Percentiles rank a stretch among this genome's conserved stretches.
Evolutionary conservation across 1,140 invertebrate genomes (phyloP).

Genomic region (Chymomyza costata): DNA sequence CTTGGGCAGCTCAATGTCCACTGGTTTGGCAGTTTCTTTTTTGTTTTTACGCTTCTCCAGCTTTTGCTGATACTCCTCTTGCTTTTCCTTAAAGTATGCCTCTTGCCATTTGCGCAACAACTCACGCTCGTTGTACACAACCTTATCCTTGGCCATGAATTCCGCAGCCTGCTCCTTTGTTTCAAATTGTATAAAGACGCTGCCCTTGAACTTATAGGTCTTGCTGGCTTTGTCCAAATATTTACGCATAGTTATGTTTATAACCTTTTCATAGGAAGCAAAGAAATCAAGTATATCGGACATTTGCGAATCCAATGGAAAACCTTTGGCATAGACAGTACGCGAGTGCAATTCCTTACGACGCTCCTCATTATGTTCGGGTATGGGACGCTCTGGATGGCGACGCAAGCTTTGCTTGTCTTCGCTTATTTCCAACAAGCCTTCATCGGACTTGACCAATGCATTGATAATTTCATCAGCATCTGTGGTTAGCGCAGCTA

Average conservation of each 20-base stretch:
- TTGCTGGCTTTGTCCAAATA: conserved; percentile 82
- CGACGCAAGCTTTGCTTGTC: conserved; percentile 89
- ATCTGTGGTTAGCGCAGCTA: conserved; percentile 85
- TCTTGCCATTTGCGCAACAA: conserved; percentile 84
- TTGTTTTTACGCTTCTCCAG: conserved; percentile 77
- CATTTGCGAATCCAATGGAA: conserved; percentile 83
- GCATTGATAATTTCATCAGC: conserved; percentile 83
- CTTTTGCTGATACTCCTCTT: conserved; percentile 77
- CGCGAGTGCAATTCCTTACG: conserved; percentile 85
- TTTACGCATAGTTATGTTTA: conserved; percentile 86
- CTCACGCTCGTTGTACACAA: conserved; percentile 85
- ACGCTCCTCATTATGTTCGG: conserved; percentile 89
- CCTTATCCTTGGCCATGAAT: conserved; percentile 75
- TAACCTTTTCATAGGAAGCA: conserved; percentile 82
- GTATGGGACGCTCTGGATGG: conserved; percentile 84
- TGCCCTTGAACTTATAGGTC: conserved; percentile 88
- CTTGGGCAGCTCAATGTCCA: conserved; percentile 78
- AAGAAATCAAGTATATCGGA: conserved; percentile 87
- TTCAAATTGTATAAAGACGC: conserved; percentile 90
- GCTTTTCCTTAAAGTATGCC: conserved; percentile 84
- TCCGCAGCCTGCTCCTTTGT: conserved; percentile 83
- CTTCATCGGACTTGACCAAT: conserved; percentile 84
- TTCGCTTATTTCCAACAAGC: conserved; percentile 87
- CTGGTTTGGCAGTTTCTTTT: conserved; percentile 77
- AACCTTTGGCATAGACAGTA: conserved; percentile 93